A percentile compares a stretch with the other conserved stretches of the same genome.
phyloP scores from a whole-genome alignment of 2,888 invertebrate genomes.

The Torymus tubicola region DNA sequence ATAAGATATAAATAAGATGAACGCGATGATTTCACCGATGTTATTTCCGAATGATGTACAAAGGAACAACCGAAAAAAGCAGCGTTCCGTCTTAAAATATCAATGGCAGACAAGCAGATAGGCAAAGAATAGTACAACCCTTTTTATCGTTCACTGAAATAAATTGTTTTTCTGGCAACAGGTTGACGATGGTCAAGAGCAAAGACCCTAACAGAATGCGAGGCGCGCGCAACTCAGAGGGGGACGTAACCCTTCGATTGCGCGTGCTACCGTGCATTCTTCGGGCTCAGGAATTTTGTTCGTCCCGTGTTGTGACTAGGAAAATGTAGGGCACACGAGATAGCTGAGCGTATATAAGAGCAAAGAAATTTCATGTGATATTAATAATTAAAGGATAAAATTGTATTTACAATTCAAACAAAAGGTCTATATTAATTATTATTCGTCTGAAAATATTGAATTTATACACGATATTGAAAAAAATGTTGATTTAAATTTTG shows the following conservation, averaged over 20 bases:
- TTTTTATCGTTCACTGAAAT: constrained; percentile 50
- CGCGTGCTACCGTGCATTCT: not conserved
- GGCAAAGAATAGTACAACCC: constrained; percentile 31
- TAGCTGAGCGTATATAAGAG: too few species aligned
- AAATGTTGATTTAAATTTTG: too few species aligned
- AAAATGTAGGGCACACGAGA: not conserved
- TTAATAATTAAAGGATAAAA: too few species aligned
- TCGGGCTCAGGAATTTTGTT: not conserved
- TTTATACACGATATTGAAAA: too few species aligned
- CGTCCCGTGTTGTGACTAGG: not conserved
- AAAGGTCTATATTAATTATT: too few species aligned
- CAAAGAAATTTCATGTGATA: too few species aligned
- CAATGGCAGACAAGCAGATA: constrained; percentile 27
- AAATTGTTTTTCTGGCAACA: constrained; percentile 67
- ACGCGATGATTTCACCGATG: too few species aligned
- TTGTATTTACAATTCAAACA: too few species aligned
- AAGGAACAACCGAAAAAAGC: not conserved
- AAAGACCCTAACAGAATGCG: constrained; percentile 70
- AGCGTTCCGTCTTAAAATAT: constrained; percentile 24
- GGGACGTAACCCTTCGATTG: constrained; percentile 34
- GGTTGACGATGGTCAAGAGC: constrained; percentile 70
- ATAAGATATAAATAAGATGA: too few species aligned
- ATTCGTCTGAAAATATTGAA: too few species aligned
- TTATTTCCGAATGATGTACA: too few species aligned
- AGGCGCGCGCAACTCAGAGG: constrained; percentile 53